These are phyloP conservation scores for Zaprionus gabonicus DNA, from an alignment of 1,140 invertebrate species.

Conservation along the genomic window DNA sequence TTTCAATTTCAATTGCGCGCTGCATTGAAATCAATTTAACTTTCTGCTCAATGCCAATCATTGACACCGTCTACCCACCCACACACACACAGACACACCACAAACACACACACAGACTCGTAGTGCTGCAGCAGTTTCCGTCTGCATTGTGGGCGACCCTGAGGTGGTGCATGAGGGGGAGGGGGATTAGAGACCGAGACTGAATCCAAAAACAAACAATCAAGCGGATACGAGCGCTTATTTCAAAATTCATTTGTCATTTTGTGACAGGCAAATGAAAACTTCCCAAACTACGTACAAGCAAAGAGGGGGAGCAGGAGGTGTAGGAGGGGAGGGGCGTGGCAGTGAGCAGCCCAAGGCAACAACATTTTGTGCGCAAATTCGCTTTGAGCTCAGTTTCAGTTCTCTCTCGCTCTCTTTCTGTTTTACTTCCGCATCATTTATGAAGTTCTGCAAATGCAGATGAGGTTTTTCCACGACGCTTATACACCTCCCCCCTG, in stretches of 20 bases:
- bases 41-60: conserved; percentile 80
- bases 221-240: conserved; percentile 73
- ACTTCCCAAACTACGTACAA: conserved; percentile 36
- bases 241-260: conserved; percentile 81
- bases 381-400: conserved; percentile 30
- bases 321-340: conserved; percentile 14
- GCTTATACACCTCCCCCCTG: not conserved
- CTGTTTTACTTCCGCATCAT: conserved; percentile 51
- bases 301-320: not conserved
- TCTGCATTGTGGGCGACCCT: conserved; percentile 16
- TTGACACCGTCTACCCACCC: conserved; percentile 60
- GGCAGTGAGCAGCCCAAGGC: conserved; percentile 37
- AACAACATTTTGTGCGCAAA: conserved; percentile 32
- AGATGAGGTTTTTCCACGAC: conserved; percentile 31
- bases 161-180: not conserved
- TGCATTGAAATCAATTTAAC: conserved; percentile 82
- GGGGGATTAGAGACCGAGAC: conserved; percentile 25
- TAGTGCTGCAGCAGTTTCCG: conserved; percentile 37
- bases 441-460: conserved; percentile 54
- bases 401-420: conserved; percentile 5
- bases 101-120: conserved; percentile 1
- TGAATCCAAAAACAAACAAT: conserved; percentile 68
- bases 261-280: conserved; percentile 72
- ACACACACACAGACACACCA: conserved; percentile 38
- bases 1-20: conserved; percentile 77